Percentiles rank a stretch among this genome's conserved stretches.
Conservation (phyloP, 2,888 invertebrate species). For the Agrochola lychnidis region DNA sequence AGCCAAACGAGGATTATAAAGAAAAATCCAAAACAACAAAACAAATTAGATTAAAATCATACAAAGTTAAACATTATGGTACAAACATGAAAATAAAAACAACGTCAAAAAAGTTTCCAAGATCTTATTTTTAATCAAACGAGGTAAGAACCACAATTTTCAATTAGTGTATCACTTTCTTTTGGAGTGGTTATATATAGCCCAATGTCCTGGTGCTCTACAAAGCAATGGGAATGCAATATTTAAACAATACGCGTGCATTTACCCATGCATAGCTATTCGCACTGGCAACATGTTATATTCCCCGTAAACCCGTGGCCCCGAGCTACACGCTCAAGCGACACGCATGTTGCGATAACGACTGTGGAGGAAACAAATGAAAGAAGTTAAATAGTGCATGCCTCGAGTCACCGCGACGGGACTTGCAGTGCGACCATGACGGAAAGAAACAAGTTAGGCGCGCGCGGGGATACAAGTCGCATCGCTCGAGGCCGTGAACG, state of each 20-base stretch:
- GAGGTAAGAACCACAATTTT: neutral
- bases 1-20: neutral
- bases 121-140: neutral
- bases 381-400: neutral
- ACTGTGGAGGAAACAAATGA: neutral
- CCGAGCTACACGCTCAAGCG: neutral
- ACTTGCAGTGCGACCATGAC: neutral
- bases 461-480: neutral
- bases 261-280: neutral
- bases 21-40: neutral
- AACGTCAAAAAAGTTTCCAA: no score
- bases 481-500: neutral
- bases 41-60: neutral
- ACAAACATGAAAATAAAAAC: neutral
- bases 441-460: no score
- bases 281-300: neutral
- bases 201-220: neutral
- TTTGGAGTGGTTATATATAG: neutral
- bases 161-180: neutral
- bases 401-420: no score
- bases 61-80: neutral
- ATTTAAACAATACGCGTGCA: constrained; percentile 9
- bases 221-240: constrained; percentile 12
- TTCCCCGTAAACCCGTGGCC: neutral
- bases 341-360: no score